Base-by-base conservation (phyloP, 2,888 invertebrate species). In the Parnassius smintheus region DNA sequence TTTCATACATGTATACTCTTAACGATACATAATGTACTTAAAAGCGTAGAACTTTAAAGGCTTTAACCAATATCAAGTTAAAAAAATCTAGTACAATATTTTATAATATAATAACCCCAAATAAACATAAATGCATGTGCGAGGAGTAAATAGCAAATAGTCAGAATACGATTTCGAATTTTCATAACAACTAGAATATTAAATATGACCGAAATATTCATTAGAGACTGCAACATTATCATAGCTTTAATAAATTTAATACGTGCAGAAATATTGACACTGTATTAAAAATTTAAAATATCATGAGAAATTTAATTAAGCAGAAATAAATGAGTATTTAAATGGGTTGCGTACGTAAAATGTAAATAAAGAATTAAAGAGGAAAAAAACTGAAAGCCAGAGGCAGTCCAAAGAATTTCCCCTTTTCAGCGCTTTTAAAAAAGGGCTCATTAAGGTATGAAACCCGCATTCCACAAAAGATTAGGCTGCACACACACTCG, bases 391-490 rank as follows among this genome's bases (percentile, higher is more conserved):
- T 75, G 70, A 74, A 77, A 77, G 72, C 73, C 67, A 67, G 71
- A 66, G 66, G 75, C 77, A 66, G 68, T 65, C 68, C 77, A 80
- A 82, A 84, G 82, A 82, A 79, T 84, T 84, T 72, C 82, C 81
- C 83, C 85, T 85, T 88, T 90, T 89, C 86, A 88, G 85, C 75
- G 75, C 78, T 85, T 85, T 83, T 77, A 83, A 86, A 80, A 83
- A 85, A 84, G 81, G 84, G 85, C 88, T 87, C 85, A 85, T 85
- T 86, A 86, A 80, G 79, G 84, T 86, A 86, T 84, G 84, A 83
- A 88, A 76, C 86, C 87, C 83, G 83, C 89, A 91, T 91, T 89
- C 91, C 91, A 83, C 82, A 82, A 86, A 88, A 89, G 90, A 88
- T 90, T 89, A 90, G 87, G 85, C 82, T 77, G 73, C 72, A 76